Evolutionary conservation across 1,140 invertebrate species (phyloP).

Genomic region (Drosophila sechellia): DNA sequence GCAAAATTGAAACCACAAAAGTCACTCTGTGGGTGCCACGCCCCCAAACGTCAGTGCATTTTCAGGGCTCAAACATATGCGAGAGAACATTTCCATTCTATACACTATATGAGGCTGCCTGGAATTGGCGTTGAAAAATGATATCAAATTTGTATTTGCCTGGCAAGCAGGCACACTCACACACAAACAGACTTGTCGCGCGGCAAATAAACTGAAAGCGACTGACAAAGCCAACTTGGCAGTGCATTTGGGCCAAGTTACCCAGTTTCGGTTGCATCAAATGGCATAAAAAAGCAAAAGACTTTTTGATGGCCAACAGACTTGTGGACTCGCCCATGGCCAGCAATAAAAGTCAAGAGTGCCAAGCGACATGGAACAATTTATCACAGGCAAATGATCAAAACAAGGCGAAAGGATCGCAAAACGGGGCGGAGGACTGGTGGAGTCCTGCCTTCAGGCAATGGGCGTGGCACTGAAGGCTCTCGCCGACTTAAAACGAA

Average conservation of each 20-base stretch:
- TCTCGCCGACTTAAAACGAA: conserved; percentile 66
- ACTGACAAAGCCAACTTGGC: conserved; percentile 15
- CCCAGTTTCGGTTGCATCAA: conserved; percentile 41
- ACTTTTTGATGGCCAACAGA: conserved; percentile 62
- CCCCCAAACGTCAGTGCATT: conserved; percentile 34
- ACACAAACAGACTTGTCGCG: conserved; percentile 46
- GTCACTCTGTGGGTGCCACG: conserved; percentile 34
- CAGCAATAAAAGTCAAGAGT: conserved; percentile 80
- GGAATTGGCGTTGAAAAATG: conserved; percentile 60
- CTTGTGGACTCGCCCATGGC: conserved; percentile 61
- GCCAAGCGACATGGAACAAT: conserved; percentile 74
- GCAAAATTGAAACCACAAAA: conserved; percentile 60
- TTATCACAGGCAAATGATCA: conserved; percentile 80
- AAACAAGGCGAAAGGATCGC: conserved; percentile 51
- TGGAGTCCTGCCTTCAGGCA: conserved; percentile 14
- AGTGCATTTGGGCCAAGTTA: conserved; percentile 54
- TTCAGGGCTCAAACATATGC: conserved; percentile 21
- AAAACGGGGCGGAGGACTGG: not conserved
- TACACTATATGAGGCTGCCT: conserved; percentile 2
- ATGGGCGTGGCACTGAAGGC: conserved; percentile 59
- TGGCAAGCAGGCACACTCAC: not conserved
- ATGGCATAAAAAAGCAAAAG: conserved; percentile 29
- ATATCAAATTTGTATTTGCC: conserved; percentile 61
- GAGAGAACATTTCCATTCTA: conserved; percentile 28
- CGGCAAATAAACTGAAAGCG: conserved; percentile 49